Conservation (phyloP, 2,113 vertebrate genomes). For the Mormoops blainvillei region DNA sequence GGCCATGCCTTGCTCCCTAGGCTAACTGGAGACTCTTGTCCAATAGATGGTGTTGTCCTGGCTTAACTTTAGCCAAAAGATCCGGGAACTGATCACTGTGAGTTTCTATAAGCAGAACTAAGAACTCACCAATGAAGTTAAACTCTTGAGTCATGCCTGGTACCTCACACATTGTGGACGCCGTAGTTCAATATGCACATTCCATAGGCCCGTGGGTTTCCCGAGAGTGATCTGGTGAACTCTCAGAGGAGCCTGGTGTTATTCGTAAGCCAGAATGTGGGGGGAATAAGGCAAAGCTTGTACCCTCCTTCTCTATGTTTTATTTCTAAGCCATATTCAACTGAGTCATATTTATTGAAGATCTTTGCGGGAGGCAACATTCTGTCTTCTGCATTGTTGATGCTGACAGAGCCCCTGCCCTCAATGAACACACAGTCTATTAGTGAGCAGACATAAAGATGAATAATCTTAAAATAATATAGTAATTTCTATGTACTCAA, state of each 20-base stretch:
- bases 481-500: neutral
- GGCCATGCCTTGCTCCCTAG: neutral
- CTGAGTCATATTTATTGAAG: neutral
- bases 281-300: neutral
- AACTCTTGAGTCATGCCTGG: neutral
- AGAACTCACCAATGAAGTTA: neutral
- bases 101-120: neutral
- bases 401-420: neutral
- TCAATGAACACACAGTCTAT: neutral
- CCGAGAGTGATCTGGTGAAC: neutral
- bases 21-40: neutral
- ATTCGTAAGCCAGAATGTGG: neutral
- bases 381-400: neutral
- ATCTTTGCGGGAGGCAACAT: neutral
- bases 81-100: neutral
- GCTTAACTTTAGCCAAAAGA: neutral
- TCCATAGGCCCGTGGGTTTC: neutral
- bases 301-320: neutral
- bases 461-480: neutral
- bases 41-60: neutral
- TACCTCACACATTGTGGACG: neutral
- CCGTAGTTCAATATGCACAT: neutral
- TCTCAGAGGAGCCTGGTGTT: neutral
- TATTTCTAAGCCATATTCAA: neutral
- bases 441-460: neutral